Conservation (phyloP, 2,113 vertebrate species). For the Suricata suricatta region DNA sequence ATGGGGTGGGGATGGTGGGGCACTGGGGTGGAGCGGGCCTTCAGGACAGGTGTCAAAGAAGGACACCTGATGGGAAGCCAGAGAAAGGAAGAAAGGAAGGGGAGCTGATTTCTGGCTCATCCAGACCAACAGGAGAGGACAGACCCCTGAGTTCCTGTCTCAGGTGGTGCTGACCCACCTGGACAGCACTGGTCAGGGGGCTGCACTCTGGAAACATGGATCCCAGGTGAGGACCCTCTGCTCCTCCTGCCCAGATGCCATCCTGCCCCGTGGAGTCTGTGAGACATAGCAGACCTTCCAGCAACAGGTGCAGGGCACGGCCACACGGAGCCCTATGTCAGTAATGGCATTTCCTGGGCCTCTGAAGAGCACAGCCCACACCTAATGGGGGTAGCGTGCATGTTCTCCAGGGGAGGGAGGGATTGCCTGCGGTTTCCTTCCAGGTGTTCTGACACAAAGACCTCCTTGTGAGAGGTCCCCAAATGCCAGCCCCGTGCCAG, state of each 20-base stretch:
- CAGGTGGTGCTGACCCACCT: background rate
- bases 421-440: background rate
- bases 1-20: too few species aligned
- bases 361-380: background rate
- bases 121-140: background rate
- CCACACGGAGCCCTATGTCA: background rate
- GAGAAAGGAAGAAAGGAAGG: background rate
- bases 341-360: background rate
- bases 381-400: background rate
- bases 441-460: background rate
- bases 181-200: background rate
- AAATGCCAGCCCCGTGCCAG: background rate
- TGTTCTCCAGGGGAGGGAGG: background rate
- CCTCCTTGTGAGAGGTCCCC: background rate
- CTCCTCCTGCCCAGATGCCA: fast-evolving
- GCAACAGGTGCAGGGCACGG: background rate
- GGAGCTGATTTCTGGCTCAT: background rate
- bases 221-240: background rate
- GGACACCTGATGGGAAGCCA: background rate
- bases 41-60: background rate
- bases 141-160: background rate
- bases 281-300: background rate
- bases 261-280: too few species aligned
- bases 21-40: background rate
- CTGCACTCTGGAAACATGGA: fast-evolving